Percentiles rank a stretch among this genome's conserved stretches.
Evolutionary conservation across 2,797 vertebrate species (phyloP).

Genomic region (Euthynnus affinis): DNA sequence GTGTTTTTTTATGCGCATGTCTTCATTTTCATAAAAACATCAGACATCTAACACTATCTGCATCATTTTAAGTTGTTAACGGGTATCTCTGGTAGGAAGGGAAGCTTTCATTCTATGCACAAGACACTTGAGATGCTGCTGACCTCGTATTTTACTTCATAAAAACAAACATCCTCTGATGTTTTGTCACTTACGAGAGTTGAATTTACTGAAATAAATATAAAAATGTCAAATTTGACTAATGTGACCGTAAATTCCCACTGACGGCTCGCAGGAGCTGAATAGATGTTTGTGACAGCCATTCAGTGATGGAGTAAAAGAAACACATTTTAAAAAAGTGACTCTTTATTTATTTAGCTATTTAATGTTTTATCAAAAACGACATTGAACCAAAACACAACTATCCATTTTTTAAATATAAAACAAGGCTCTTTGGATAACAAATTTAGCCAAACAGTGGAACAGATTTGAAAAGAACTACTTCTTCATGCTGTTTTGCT

Average conservation of each 20-base stretch:
- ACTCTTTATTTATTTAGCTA: not conserved
- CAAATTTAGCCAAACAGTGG: not conserved
- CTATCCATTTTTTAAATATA: not conserved
- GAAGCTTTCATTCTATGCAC: conserved; percentile 16
- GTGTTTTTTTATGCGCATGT: not conserved
- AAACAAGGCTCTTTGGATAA: not conserved
- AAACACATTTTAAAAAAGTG: not conserved
- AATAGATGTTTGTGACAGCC: conserved; percentile 1
- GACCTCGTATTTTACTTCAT: not conserved
- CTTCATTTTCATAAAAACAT: conserved; percentile 19
- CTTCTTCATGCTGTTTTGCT: not conserved
- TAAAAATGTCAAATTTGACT: not conserved
- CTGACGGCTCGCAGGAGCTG: not conserved
- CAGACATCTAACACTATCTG: not conserved
- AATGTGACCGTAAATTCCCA: conserved; percentile 1
- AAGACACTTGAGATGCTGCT: conserved; percentile 2
- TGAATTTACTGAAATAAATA: conserved; percentile 20
- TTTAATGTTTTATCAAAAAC: not conserved
- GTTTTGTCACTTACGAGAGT: conserved; percentile 15
- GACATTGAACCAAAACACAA: not conserved
- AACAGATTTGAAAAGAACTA: too few species aligned
- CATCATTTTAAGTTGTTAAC: conserved; percentile 4
- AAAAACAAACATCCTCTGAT: not conserved
- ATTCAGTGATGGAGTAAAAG: not conserved
- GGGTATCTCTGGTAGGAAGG: not conserved